Evolutionary conservation across 2,888 invertebrate genomes (phyloP), one percentile per base, ranked within the genome.

Genomic region (Andrena chrysosceles): DNA sequence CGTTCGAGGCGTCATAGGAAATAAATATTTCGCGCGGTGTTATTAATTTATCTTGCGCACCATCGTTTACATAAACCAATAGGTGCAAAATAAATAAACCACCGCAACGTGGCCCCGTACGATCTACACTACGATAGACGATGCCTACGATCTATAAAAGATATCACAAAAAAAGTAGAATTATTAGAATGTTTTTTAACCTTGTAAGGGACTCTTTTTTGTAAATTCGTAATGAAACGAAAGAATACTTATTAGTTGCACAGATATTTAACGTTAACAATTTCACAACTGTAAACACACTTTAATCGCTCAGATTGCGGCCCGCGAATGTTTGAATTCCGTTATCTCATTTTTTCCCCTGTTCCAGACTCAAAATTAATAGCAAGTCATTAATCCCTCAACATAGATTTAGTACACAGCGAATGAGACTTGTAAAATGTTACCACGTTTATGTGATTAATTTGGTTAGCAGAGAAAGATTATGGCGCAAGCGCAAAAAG

Each of bases 1-100:
- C 49, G 23, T 33, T 35, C 10, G 7, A 48, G 31, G 62, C 26
- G 49, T 63, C 20, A 63, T 16, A 54, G n/a, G 56, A 49, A 72
- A 72, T 68, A 35, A 80, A 71, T 71, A 79, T 66, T 69, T 63
- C 26, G 1, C 10, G 7, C 49, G 13, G 16, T 56, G 26, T 69
- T 64, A 48, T 69, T 49, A 59, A 70, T 64, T 69, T 54, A 49
- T 7, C 8, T 54, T 49, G 35, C 26, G 56, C 54, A 42, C 6
- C 35, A 2, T 2, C 64, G 35, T 64, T 64, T 60, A 2, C 42
- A 42, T 52, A 33, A 60, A 67, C 20, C 26, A 71, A 13, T 62
- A 26, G 31, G 26, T 26, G 1, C 49, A 4, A 10, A 52, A 54
- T 63, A 64, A 64, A 70, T 16, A 26, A 48, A 60, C 8, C 20